Evolutionary conservation across 2,888 invertebrate species (phyloP).

Genomic region (Macaria notata): DNA sequence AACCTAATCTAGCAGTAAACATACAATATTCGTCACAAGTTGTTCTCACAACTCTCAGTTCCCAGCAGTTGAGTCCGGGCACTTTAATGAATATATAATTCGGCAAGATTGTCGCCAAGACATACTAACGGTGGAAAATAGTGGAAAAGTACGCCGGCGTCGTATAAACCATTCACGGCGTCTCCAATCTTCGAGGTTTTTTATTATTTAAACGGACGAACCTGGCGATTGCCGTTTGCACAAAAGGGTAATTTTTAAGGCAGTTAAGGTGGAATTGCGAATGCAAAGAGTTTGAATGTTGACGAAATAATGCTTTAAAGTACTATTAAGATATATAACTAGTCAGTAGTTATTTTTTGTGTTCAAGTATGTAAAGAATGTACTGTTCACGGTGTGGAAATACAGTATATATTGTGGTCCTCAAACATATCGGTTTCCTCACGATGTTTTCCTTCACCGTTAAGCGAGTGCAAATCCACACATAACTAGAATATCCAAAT

Average conservation of each 20-base stretch:
- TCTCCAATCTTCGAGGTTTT: conserved; percentile 77
- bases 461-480: no score
- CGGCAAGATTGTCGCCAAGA: conserved; percentile 64
- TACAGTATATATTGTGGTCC: no score
- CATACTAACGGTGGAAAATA: conserved; percentile 64
- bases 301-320: no score
- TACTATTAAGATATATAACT: no score
- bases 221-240: conserved; percentile 66
- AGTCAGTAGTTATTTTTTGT: no score
- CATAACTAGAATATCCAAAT: no score
- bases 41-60: conserved; percentile 30
- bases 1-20: conserved; percentile 22
- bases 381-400: no score
- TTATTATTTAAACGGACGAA: conserved; percentile 77
- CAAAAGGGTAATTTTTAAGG: conserved; percentile 24
- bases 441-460: no score
- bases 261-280: no score
- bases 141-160: conserved; percentile 74
- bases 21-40: conserved; percentile 23
- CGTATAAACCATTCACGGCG: conserved; percentile 78
- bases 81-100: conserved; percentile 75
- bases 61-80: conserved; percentile 53
- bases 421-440: no score
- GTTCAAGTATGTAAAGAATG: no score
- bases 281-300: no score